Conservation (phyloP, 2,888 invertebrate genomes). For the Hofmannophila pseudospretella region DNA sequence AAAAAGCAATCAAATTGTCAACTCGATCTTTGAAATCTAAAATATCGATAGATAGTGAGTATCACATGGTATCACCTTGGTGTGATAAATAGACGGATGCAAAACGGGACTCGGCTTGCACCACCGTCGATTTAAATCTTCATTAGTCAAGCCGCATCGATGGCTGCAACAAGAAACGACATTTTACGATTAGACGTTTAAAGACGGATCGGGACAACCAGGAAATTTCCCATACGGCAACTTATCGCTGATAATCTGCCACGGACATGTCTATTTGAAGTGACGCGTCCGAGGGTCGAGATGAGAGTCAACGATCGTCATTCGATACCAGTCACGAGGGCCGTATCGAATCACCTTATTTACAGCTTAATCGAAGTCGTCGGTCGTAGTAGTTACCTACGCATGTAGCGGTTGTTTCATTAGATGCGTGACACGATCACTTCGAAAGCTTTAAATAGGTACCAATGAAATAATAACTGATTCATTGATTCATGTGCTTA, state of each 20-base stretch:
- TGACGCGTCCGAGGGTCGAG: constrained; percentile 33
- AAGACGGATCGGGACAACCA: constrained; percentile 36
- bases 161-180: constrained; percentile 80
- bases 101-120: constrained; percentile 83
- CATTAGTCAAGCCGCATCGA: constrained; percentile 89
- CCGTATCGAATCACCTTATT: constrained; percentile 27
- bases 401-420: constrained; percentile 40
- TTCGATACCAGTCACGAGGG: constrained; percentile 10
- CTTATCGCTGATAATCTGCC: constrained; percentile 36
- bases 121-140: constrained; percentile 93
- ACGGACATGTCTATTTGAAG: constrained; percentile 41
- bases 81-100: constrained; percentile 90
- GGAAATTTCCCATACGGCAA: constrained; percentile 47
- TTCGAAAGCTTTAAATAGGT: constrained; percentile 22
- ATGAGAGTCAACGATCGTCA: constrained; percentile 28
- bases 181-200: constrained; percentile 30
- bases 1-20: not conserved
- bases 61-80: constrained; percentile 84
- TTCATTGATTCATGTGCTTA: constrained; percentile 42
- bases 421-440: constrained; percentile 35
- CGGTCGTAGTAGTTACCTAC: not conserved
- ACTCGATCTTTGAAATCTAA: not conserved
- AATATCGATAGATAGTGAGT: not conserved
- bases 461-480: constrained; percentile 46
- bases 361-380: not conserved